phyloP scores from a whole-genome alignment of 2,888 invertebrate species.

The Platycheirus rosarum region DNA sequence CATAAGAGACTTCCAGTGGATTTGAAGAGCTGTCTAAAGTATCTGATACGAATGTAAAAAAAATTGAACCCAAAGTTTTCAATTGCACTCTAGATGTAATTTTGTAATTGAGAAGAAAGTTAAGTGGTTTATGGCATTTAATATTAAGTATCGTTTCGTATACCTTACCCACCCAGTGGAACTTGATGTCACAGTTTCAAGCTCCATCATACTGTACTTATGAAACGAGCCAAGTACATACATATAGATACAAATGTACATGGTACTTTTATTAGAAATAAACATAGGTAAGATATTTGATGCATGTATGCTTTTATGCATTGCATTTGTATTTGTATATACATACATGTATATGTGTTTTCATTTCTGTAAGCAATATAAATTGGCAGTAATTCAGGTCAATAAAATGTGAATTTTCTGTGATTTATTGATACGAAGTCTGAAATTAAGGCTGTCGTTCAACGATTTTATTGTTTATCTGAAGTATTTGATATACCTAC shows the following conservation, averaged over 20 bases:
- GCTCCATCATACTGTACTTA: conserved; percentile 45
- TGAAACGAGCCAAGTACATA: conserved; percentile 5
- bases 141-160: conserved; percentile 42
- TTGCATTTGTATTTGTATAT: too few species aligned
- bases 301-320: too few species aligned
- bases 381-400: conserved; percentile 72
- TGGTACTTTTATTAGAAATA: conserved; percentile 2
- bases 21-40: conserved; percentile 21
- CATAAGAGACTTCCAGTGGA: conserved; percentile 12
- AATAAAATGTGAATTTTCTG: conserved; percentile 71
- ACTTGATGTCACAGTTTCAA: conserved; percentile 3
- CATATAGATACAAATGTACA: background rate
- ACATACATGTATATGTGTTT: conserved; percentile 10
- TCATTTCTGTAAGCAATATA: conserved; percentile 55
- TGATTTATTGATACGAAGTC: conserved; percentile 73
- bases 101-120: conserved; percentile 70
- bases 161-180: background rate
- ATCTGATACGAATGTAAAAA: conserved; percentile 15
- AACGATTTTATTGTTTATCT: conserved; percentile 63
- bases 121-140: conserved; percentile 69
- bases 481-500: conserved; percentile 47
- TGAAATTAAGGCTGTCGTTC: conserved; percentile 67
- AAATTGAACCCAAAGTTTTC: conserved; percentile 6
- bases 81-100: conserved; percentile 52
- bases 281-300: too few species aligned